A percentile compares a stretch with the other conserved stretches of the same genome.
Conservation (phyloP, 92 coral and sea anemone species). For the Bergia puertoricense region DNA sequence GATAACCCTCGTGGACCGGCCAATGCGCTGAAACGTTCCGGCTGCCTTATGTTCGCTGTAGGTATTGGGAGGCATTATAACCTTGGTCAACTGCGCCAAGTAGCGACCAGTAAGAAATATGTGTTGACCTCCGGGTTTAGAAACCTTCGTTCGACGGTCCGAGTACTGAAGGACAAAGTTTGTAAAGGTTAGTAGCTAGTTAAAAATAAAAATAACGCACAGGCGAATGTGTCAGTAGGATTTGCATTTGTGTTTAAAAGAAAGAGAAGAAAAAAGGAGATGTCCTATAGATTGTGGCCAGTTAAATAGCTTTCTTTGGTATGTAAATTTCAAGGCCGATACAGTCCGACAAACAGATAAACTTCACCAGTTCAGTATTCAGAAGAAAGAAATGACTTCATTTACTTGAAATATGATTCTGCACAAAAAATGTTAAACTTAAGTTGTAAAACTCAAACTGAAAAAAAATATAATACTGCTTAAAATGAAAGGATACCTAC, state of each 20-base stretch:
- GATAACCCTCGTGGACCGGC: slow-evolving; percentile 52
- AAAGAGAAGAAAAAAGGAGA: neutral
- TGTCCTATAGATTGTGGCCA: neutral
- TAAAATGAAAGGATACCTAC: too few species aligned
- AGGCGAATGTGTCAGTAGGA: neutral
- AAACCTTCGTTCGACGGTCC: slow-evolving; percentile 55
- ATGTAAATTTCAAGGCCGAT: too few species aligned
- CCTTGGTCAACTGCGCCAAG: slow-evolving; percentile 56
- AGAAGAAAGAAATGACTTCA: too few species aligned
- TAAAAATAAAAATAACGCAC: neutral
- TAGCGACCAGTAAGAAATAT: slow-evolving; percentile 63
- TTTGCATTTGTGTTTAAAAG: neutral
- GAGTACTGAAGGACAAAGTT: slow-evolving; percentile 59
- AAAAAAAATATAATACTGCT: too few species aligned
- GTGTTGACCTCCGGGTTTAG: slow-evolving; percentile 59
- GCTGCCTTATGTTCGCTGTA: slow-evolving; percentile 49
- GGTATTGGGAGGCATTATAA: slow-evolving; percentile 54
- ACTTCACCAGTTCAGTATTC: too few species aligned
- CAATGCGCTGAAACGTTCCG: slow-evolving; percentile 48
- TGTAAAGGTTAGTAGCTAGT: slow-evolving; percentile 59
- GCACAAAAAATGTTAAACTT: too few species aligned
- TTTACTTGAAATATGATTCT: too few species aligned
- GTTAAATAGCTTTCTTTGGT: neutral
- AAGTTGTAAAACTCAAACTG: too few species aligned
- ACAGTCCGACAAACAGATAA: too few species aligned